Evolutionary conservation across 2,888 invertebrate genomes (phyloP).

Genomic region (Sinelater perroti): DNA sequence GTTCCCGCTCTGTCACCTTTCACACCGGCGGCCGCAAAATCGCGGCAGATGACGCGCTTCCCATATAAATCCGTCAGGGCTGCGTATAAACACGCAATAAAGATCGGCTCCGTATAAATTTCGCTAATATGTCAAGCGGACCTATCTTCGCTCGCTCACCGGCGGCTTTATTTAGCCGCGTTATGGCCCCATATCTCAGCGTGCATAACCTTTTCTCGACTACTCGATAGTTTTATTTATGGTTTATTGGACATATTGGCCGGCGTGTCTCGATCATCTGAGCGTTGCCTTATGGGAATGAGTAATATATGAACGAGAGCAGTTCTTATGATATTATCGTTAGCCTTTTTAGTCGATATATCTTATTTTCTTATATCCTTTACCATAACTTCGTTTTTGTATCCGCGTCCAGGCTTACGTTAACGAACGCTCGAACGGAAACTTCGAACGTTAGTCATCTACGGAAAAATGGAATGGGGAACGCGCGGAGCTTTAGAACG

Average conservation of each 20-base stretch:
- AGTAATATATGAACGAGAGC: slow-evolving; percentile 12
- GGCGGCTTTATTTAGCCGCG: slow-evolving; percentile 36
- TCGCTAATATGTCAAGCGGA: slow-evolving; percentile 36
- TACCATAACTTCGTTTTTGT: too few species aligned
- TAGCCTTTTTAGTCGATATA: too few species aligned
- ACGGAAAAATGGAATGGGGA: too few species aligned
- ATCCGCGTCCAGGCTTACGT: too few species aligned
- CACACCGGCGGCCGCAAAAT: slow-evolving; percentile 26
- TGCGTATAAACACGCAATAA: slow-evolving; percentile 25
- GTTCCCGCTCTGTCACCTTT: slow-evolving; percentile 43
- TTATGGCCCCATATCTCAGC: slow-evolving; percentile 38
- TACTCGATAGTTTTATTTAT: slow-evolving; percentile 35
- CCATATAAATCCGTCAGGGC: slow-evolving; percentile 32
- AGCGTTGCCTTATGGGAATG: slow-evolving; percentile 27
- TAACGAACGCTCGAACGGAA: too few species aligned
- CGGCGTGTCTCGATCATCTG: slow-evolving; percentile 30
- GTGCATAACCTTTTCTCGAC: slow-evolving; percentile 36
- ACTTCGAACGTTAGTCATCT: too few species aligned
- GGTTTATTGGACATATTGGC: slow-evolving; percentile 34
- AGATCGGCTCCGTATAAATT: slow-evolving; percentile 34
- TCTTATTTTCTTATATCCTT: too few species aligned
- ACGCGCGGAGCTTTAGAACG: too few species aligned
- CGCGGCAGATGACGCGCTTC: slow-evolving; percentile 2
- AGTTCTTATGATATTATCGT: too few species aligned
- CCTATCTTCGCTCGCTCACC: slow-evolving; percentile 29